phyloP scores from a whole-genome alignment of 2,113 vertebrate species.

The Chaetops frenatus region DNA sequence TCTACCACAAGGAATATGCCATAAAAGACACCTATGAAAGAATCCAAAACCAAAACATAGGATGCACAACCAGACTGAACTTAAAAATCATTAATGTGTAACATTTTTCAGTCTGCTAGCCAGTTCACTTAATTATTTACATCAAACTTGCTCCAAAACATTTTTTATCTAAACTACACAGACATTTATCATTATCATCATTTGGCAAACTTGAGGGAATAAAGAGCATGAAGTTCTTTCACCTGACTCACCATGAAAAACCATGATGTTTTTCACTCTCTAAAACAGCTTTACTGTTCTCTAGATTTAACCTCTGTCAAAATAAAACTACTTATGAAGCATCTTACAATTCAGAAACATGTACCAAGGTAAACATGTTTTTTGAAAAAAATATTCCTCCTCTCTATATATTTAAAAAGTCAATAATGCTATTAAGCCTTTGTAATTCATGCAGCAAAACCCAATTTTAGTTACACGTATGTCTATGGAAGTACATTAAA shows the following conservation, averaged over 20 bases:
- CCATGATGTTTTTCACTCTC: background rate
- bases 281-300: background rate
- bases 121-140: background rate
- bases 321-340: background rate
- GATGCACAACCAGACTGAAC: background rate
- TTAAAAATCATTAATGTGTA: background rate
- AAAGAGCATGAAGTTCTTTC: background rate
- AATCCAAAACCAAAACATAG: background rate
- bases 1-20: background rate
- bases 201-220: background rate
- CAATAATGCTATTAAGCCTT: background rate
- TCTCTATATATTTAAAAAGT: background rate
- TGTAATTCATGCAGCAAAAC: background rate
- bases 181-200: background rate
- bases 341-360: background rate
- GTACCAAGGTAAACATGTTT: background rate
- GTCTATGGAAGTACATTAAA: background rate
- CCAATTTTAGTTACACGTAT: fast-evolving
- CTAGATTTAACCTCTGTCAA: background rate
- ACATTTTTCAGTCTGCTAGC: background rate
- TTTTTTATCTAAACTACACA: background rate
- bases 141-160: background rate
- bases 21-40: background rate
- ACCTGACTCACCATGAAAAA: background rate
- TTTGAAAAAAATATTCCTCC: background rate